phyloP scores from a whole-genome alignment of 2,113 vertebrate genomes.

The Hiodon tergisus region DNA sequence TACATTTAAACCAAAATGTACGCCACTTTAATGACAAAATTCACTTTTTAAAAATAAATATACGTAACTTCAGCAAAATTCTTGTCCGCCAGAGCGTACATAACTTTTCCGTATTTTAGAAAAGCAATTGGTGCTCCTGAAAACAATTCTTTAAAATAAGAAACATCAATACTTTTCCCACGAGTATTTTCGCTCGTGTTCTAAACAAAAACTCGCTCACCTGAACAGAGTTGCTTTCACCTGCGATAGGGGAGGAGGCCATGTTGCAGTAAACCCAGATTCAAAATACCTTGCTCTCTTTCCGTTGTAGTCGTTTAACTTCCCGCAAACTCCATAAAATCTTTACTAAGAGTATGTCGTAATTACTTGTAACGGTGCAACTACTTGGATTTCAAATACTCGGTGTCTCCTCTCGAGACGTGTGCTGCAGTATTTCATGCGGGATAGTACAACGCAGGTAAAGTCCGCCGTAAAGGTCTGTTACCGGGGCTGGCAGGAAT shows the following conservation, averaged over 20 bases:
- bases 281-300: slow-evolving; percentile 7
- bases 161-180: neutral
- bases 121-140: no score
- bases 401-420: neutral
- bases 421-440: neutral
- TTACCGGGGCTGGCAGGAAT: neutral
- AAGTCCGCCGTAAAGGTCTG: neutral
- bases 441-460: slow-evolving; percentile 9
- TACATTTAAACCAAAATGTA: no score
- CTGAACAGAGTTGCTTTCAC: slow-evolving; percentile 34
- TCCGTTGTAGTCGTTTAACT: neutral
- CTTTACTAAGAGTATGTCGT: neutral
- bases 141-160: neutral
- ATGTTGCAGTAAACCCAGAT: slow-evolving; percentile 34
- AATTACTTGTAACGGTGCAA: neutral
- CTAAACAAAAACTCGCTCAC: slow-evolving; percentile 23
- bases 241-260: slow-evolving; percentile 36
- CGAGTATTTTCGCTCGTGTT: neutral
- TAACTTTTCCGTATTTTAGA: no score
- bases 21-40: no score
- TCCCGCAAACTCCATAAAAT: slow-evolving; percentile 27
- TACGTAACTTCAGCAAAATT: no score
- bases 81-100: no score
- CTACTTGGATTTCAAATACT: neutral
- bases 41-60: no score